Evolutionary conservation across 2,797 vertebrate genomes (phyloP), one percentile per base, ranked within the genome.

Genomic region (Aeoliscus strigatus): DNA sequence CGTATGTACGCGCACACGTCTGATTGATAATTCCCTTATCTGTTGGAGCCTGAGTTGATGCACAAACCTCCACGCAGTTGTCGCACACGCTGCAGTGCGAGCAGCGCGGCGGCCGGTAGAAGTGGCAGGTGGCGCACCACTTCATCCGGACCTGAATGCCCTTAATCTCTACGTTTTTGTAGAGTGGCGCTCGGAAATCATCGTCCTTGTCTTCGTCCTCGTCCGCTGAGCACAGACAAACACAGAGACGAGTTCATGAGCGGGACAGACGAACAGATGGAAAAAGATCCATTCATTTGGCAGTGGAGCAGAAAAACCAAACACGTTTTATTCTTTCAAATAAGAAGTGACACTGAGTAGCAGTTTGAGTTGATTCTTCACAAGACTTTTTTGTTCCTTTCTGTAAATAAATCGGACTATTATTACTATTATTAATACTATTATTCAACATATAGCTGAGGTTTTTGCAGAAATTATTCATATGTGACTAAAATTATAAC

Each of bases 111-210:
- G 94, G 94, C 14, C 94, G 86, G 82, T 97, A 97, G 84, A 97
- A 97, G 60, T 93, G 94, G 69, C 94, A 97, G 0, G 94, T 93
- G 2, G 92, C 88, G 0, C 94, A 97, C 94, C 94, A 97, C 66
- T 97, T 97, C 93, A 97, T 94, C 65, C 93, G 92, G 82, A 97
- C 91, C 85, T 94, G 92, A 81, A 94, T 88, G 14, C 93, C 94
- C 72, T 89, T 91, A 57, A 97, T 93, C 1, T 94, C 92, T 85
- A 94, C 90, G 0, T 93, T 96, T 89, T 94, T 96, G 74, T 94
- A 96, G 11, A 97, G 88, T 0, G 94, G 94, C n/a, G 94, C 93
- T 1, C 18, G 18, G 18, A 21, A 21, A 3, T 21, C 18, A 21
- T 21, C 18, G 18, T 21, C 18, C 18, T 21, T 85, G 64, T 89